Conservation (phyloP, 2,113 vertebrate species). For the Actenoides lindsayi region DNA sequence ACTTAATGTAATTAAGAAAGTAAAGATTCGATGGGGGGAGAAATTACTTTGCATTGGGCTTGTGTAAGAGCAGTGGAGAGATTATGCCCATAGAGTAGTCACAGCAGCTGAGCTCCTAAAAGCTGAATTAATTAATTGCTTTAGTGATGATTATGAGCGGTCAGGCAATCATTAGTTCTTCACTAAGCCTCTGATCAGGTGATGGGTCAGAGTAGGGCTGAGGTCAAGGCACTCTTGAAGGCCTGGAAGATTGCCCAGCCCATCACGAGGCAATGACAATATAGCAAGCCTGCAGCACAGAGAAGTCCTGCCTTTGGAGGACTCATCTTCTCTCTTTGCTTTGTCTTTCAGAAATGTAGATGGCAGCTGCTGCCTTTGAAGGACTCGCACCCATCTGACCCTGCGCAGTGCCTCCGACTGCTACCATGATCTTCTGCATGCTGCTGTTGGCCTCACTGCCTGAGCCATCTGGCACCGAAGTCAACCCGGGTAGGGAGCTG, state of each 20-base stretch:
- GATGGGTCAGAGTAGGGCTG: background rate
- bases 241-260: background rate
- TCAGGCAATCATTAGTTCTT: background rate
- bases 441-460: conserved; percentile 81
- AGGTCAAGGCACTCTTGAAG: background rate
- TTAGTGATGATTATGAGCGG: background rate
- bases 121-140: background rate
- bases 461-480: conserved; percentile 76
- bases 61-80: background rate
- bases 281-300: background rate
- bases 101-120: background rate
- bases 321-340: conserved; percentile 25
- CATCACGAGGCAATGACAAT: background rate
- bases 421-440: conserved; percentile 89
- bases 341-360: conserved; percentile 85
- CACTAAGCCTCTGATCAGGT: background rate
- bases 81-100: background rate
- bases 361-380: conserved; percentile 67
- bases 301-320: background rate
- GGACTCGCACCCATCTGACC: conserved; percentile 55
- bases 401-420: conserved; percentile 10
- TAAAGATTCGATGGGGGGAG: background rate
- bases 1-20: background rate
- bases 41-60: background rate
- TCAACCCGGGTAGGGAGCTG: conserved; percentile 83